These are phyloP conservation scores for Characodon lateralis DNA, from an alignment of 2,797 vertebrate species.

Conservation along the genomic window DNA sequence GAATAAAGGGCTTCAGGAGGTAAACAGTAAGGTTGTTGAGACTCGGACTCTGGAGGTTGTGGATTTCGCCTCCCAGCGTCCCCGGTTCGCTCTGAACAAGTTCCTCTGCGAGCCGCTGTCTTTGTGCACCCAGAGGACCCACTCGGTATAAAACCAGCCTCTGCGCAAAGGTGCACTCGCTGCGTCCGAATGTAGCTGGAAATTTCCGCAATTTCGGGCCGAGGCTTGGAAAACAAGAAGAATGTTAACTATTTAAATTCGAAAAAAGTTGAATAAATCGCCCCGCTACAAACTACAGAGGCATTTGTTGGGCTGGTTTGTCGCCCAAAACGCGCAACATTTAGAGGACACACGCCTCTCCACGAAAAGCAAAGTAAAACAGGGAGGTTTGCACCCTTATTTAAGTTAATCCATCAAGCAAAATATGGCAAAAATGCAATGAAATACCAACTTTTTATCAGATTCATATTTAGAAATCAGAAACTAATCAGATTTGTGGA, in stretches of 20 bases:
- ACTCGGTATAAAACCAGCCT: conserved; percentile 75
- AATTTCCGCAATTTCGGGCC: conserved; percentile 26
- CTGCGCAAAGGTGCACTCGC: conserved; percentile 85
- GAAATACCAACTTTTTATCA: neutral
- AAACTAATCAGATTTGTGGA: neutral
- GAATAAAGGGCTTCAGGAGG: conserved; percentile 35
- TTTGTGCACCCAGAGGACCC: conserved; percentile 85
- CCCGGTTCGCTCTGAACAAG: conserved; percentile 77
- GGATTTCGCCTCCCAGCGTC: conserved; percentile 78
- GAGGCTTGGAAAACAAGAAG: neutral
- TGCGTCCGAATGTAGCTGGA: conserved; percentile 53
- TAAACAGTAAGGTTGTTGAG: conserved; percentile 44
- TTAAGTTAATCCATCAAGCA: conserved; percentile 19
- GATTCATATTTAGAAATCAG: neutral
- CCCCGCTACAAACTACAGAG: conserved; percentile 10
- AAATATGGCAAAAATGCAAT: neutral
- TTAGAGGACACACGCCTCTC: conserved; percentile 58
- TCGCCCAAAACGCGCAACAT: conserved; percentile 70
- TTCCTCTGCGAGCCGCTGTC: conserved; percentile 83
- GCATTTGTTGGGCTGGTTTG: conserved; percentile 24
- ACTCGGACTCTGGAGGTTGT: conserved; percentile 70
- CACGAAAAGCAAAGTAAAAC: conserved; percentile 30
- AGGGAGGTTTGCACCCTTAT: conserved; percentile 23
- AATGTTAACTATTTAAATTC: neutral
- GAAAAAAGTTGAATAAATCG: conserved; percentile 37